These are phyloP conservation scores for Palythoa grandiflora DNA, from an alignment of 92 coral and sea anemone species.

Conservation along the genomic window DNA sequence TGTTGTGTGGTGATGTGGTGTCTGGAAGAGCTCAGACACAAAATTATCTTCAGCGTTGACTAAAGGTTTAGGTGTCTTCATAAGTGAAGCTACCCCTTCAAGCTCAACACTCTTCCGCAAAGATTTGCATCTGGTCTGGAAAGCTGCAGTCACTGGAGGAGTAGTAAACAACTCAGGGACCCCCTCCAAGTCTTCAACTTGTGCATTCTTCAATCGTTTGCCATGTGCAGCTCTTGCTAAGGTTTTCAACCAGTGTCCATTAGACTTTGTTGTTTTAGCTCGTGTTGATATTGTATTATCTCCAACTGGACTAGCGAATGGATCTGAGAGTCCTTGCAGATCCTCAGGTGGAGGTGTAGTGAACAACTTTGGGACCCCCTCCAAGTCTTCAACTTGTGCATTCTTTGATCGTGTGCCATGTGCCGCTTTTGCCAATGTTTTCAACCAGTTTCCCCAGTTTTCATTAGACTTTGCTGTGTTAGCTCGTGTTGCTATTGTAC, in stretches of 20 bases:
- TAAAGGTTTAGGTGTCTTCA: constrained; percentile 52
- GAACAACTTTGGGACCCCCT: constrained; percentile 41
- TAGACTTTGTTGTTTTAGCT: constrained; percentile 32
- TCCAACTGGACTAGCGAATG: constrained; percentile 71
- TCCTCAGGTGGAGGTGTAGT: constrained; percentile 42
- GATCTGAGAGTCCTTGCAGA: constrained; percentile 64
- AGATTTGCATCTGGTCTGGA: background rate
- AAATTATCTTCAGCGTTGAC: constrained; percentile 37
- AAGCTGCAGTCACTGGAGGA: constrained; percentile 39
- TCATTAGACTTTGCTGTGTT: constrained; percentile 35
- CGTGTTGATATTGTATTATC: constrained; percentile 29
- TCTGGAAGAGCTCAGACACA: constrained; percentile 60
- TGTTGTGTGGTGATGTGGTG: constrained; percentile 7
- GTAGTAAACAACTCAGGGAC: constrained; percentile 74
- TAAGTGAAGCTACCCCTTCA: constrained; percentile 43
- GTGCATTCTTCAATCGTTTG: constrained; percentile 39
- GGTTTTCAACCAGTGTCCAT: constrained; percentile 78
- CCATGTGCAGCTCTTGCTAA: constrained; percentile 70
- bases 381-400: constrained; percentile 41
- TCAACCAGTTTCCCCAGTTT: constrained; percentile 77
- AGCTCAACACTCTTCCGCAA: constrained; percentile 25
- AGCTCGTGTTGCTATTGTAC: constrained; percentile 15
- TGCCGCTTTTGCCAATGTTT: constrained; percentile 70
- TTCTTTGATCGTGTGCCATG: constrained; percentile 52
- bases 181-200: constrained; percentile 60